Base-by-base conservation (phyloP, 2,113 vertebrate genomes). In the Mungos mungo region DNA sequence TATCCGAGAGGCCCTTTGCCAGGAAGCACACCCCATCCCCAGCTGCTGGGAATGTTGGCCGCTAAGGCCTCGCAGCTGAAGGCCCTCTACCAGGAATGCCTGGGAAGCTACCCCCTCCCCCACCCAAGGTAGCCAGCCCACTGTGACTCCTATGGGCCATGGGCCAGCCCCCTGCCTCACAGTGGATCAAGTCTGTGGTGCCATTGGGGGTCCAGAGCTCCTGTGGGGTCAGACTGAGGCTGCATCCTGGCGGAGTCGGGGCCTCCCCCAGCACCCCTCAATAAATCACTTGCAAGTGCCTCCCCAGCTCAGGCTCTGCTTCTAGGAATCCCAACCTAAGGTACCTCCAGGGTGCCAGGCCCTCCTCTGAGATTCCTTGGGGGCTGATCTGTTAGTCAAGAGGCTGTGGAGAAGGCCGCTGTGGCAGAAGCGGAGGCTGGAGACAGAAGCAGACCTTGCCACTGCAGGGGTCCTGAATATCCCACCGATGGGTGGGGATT, bases 211-310 rank as follows among this genome's bases (percentile, higher is more conserved):
- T 18, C 83, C 0, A 5, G 47, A 66, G 18, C 33, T 52, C 60
- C 23, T 4, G 12, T 16, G 31, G 60, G 13, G 10, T 25, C 45
- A 21, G 52, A 76, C 45, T 41, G 81, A 68, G 80, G 47, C 33
- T 80, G 25, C 8, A 11, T 12, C 52, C 50, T 45, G 21, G 35
- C 19, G 5, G 23, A 0, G 0, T 31, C 13, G 4, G 1, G 3
- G 50, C 13, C 23, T 47, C 84, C 66, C 41, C 11, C 0, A 21
- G 3, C 0, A 0, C 33, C 60, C 47, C 29, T 19, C 25, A 31
- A 4, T 50, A 54, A 54, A 6, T 25, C 35, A 33, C 80, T 74
- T 8, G 7, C 45, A 33, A 69, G 35, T 77, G 86, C 31, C 47
- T 21, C 23, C n/a, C 72, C 19, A 27, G 27, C 33, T 72, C 31